Percentiles rank a stretch among this genome's conserved stretches.
These are phyloP conservation scores for Zenarchopterus dispar DNA, from an alignment of 2,797 vertebrate genomes.

Conservation along the genomic window DNA sequence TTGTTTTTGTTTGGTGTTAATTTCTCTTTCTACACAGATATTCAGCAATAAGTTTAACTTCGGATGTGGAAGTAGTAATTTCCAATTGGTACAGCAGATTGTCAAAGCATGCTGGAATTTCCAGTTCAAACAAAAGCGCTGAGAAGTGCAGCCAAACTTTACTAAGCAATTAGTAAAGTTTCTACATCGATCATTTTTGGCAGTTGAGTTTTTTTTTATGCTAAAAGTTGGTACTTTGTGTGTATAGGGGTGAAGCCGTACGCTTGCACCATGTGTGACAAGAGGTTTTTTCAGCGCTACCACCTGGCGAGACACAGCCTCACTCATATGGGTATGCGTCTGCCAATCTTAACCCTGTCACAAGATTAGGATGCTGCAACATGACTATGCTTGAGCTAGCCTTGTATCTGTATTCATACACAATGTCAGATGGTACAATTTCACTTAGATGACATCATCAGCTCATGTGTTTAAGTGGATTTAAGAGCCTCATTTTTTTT, in stretches of 20 bases:
- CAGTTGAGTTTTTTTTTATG: conserved; percentile 75
- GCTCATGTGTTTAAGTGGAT: conserved; percentile 64
- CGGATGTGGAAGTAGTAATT: conserved; percentile 24
- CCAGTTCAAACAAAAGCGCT: conserved; percentile 65
- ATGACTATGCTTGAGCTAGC: conserved; percentile 59
- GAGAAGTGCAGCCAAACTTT: conserved; percentile 77
- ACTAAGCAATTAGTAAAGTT: conserved; percentile 81
- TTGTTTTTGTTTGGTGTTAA: conserved; percentile 11
- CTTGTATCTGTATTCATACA: conserved; percentile 49
- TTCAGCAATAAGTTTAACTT: conserved; percentile 8
- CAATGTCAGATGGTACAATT: conserved; percentile 38
- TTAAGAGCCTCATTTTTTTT: conserved; percentile 25
- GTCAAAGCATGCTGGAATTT: conserved; percentile 47
- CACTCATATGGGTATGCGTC: conserved; percentile 84
- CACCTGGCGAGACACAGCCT: conserved; percentile 86
- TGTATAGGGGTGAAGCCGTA: conserved; percentile 84
- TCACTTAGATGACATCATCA: conserved; percentile 51
- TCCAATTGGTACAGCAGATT: conserved; percentile 60
- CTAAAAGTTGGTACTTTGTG: conserved; percentile 83
- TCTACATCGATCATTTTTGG: conserved; percentile 79
- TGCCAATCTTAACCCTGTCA: conserved; percentile 73
- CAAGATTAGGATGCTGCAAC: conserved; percentile 66
- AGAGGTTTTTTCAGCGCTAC: conserved; percentile 86
- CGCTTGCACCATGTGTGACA: conserved; percentile 86
- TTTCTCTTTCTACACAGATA: conserved; percentile 12